Conservation (phyloP, 92 coral and sea anemone genomes). For the Anthopleura xanthogrammica region DNA sequence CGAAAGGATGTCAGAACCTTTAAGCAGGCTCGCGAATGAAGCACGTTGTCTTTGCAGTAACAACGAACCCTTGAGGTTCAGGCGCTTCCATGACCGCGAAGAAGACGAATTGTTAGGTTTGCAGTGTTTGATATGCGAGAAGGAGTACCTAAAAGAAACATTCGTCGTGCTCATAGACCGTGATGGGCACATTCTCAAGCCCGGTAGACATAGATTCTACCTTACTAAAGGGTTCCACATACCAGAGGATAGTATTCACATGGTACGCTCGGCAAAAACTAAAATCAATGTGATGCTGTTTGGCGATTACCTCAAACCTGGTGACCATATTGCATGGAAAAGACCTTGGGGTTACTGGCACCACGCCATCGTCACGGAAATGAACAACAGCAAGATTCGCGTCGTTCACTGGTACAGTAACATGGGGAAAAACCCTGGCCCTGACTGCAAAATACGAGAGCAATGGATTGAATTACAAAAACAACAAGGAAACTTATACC, state of each 20-base stretch:
- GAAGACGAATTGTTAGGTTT: conserved; percentile 23
- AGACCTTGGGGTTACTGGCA: conserved; percentile 47
- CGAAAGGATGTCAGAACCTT: background rate
- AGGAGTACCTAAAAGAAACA: conserved; percentile 18
- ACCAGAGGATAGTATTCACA: conserved; percentile 25
- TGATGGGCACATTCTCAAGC: conserved; percentile 11
- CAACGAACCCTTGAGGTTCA: conserved; percentile 23
- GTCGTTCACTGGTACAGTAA: conserved; percentile 42
- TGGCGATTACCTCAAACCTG: conserved; percentile 46
- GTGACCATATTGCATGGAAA: conserved; percentile 53
- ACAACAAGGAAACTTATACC: conserved; percentile 25
- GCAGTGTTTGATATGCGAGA: conserved; percentile 16
- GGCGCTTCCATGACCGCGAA: conserved; percentile 29
- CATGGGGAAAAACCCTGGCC: background rate
- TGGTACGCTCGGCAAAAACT: conserved; percentile 34
- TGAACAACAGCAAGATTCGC: conserved; percentile 27
- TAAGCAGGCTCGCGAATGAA: conserved; percentile 21
- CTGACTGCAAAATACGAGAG: conserved; percentile 22
- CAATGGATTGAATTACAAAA: conserved; percentile 15
- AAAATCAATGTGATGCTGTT: conserved; percentile 4
- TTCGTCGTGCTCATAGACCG: conserved; percentile 5
- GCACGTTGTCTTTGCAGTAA: conserved; percentile 23
- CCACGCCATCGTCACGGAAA: conserved; percentile 50
- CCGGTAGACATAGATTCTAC: conserved; percentile 19
- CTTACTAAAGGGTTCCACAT: conserved; percentile 5